Conservation (phyloP, 2,888 invertebrate species). For the Parnassius smintheus region DNA sequence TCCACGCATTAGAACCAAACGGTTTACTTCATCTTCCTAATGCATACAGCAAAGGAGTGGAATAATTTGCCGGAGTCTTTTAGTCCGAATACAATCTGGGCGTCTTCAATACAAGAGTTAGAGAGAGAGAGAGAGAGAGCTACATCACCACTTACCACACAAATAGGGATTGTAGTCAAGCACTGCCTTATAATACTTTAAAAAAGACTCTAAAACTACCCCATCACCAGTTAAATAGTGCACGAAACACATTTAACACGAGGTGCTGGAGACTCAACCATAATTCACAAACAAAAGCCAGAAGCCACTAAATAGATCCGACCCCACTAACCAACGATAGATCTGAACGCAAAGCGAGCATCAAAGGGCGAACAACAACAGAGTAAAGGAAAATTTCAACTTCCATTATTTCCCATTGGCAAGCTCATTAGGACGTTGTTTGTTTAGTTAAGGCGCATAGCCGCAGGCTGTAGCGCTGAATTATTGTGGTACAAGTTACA, state of each 20-base stretch:
- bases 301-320: not conserved
- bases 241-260: not conserved
- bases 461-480: slow-evolving; percentile 38
- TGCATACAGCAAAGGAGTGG: no score
- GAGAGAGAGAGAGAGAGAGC: no score
- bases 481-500: slow-evolving; percentile 32
- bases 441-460: slow-evolving; percentile 50
- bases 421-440: slow-evolving; percentile 49
- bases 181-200: no score
- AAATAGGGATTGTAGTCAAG: no score
- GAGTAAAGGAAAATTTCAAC: slow-evolving; percentile 28
- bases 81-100: no score
- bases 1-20: no score
- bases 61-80: no score
- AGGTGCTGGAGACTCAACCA: not conserved
- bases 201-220: not conserved
- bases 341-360: slow-evolving; percentile 21
- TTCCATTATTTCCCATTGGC: slow-evolving; percentile 46
- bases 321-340: not conserved
- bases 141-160: no score
- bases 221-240: not conserved
- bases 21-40: no score
- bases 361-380: slow-evolving; percentile 28
- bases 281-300: not conserved
- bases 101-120: no score